Base-by-base conservation (phyloP, 2,888 invertebrate species). In the Trachelus tabidus region DNA sequence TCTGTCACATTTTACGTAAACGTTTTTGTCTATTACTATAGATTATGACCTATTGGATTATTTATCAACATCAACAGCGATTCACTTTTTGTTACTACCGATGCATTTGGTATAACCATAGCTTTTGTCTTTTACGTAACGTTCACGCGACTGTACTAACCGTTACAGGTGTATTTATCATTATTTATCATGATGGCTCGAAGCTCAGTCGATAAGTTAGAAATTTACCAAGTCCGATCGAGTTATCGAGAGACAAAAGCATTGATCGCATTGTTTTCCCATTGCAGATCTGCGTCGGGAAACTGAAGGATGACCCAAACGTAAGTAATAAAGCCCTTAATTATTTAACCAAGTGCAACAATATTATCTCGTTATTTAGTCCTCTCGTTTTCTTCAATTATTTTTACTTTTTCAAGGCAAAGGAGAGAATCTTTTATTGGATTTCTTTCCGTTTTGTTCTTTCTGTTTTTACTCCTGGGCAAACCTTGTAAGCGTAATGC, bases 201-300 rank as follows among this genome's bases (percentile, higher is more conserved):
- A 23, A 56, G 56, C 56, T 23, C 56, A 0, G 56, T 23, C 56
- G 56, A 56, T 56, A 56, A 56, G 56, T 56, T 56, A 56, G 56
- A 23, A 56, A 56, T 56, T 23, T 56, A 23, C 23, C 56, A 56
- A 23, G 23, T 56, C 23, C 6, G 23, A 56, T 56, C 23, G 56
- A 56, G 56, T 23, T 56, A 56, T 9, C 56, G 9, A 56, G 56
- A 56, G 23, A 56, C 56, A 56, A 56, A 56, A 56, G 23, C 56
- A 56, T 56, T 56, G 56, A 56, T 56, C 56, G 56, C 23, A 56
- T 56, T 37, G 34, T 74, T 78, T 78, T 79, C 69, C 74, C 81
- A 69, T 92, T 92, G 78, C 90, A 94, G 94, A 92, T 93, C 86
- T 94, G 93, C 93, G 92, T 94, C 80, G 92, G 92, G 85, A 93